Percentiles rank a stretch among this genome's conserved stretches.
Evolutionary conservation across 2,888 invertebrate species (phyloP).

Genomic region (Apomyelois bistriatella): DNA sequence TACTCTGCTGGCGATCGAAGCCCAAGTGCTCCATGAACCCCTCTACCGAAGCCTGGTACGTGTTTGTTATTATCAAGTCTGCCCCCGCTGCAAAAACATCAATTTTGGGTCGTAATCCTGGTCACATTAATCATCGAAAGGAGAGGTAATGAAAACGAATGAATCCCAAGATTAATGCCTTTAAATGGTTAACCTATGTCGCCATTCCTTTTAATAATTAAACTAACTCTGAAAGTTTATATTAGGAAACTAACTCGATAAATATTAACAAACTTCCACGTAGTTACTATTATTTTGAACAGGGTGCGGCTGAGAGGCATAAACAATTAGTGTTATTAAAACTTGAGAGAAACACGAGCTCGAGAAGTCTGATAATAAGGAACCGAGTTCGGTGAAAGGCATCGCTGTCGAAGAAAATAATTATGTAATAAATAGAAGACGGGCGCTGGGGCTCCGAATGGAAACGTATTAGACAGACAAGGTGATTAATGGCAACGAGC

Average conservation of each 20-base stretch:
- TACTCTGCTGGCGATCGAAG: conserved; percentile 83
- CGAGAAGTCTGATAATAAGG: conserved; percentile 52
- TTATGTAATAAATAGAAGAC: conserved; percentile 71
- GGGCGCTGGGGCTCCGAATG: conserved; percentile 62
- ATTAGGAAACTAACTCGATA: conserved; percentile 59
- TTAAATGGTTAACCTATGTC: conserved; percentile 40
- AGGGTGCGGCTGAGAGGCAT: conserved; percentile 62
- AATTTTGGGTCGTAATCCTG: conserved; percentile 24
- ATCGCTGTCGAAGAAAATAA: conserved; percentile 70
- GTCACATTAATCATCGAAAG: conserved; percentile 44
- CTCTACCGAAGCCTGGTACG: conserved; percentile 91
- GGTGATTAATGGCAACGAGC: conserved; percentile 70
- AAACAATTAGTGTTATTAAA: conserved; percentile 74
- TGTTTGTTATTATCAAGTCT: conserved; percentile 92
- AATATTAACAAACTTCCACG: conserved; percentile 57
- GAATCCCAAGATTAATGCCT: conserved; percentile 50
- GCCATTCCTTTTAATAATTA: conserved; percentile 43
- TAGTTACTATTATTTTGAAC: conserved; percentile 52
- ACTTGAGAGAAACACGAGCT: conserved; percentile 60
- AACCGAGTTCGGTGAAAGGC: conserved; percentile 46
- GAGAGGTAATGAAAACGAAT: conserved; percentile 49
- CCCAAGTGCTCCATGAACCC: conserved; percentile 88
- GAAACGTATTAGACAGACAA: conserved; percentile 74
- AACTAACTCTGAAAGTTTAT: conserved; percentile 37
- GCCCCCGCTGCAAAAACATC: conserved; percentile 85